Evolutionary conservation across 1,140 invertebrate species (phyloP).

Genomic region (Portunus trituberculatus): DNA sequence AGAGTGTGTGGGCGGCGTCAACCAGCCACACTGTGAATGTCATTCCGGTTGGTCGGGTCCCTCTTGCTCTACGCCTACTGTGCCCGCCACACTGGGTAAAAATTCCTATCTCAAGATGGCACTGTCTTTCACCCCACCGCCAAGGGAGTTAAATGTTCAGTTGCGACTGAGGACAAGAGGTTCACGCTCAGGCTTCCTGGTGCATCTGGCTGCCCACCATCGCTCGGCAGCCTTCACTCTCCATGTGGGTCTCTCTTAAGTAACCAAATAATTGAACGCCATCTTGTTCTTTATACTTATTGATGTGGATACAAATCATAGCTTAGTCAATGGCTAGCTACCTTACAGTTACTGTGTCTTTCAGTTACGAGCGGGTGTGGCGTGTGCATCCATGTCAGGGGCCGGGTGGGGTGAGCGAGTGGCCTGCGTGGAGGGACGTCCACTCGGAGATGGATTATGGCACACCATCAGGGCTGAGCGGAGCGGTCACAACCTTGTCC

Average conservation of each 20-base stretch:
- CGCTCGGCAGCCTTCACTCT: slow-evolving; percentile 33
- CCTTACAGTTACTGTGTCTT: not conserved
- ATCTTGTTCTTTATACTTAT: not conserved
- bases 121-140: slow-evolving; percentile 46
- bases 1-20: slow-evolving; percentile 49
- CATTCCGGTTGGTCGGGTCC: slow-evolving; percentile 59
- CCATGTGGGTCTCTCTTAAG: not conserved
- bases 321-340: not conserved
- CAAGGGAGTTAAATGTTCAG: slow-evolving; percentile 25
- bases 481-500: slow-evolving; percentile 47
- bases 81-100: slow-evolving; percentile 23
- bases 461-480: slow-evolving; percentile 55
- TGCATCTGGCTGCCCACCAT: slow-evolving; percentile 43
- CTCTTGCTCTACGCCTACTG: slow-evolving; percentile 30
- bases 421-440: slow-evolving; percentile 49
- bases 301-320: not conserved
- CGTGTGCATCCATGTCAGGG: slow-evolving; percentile 38
- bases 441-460: slow-evolving; percentile 54
- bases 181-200: not conserved
- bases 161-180: slow-evolving; percentile 52
- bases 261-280: not conserved
- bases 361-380: slow-evolving; percentile 56
- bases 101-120: slow-evolving; percentile 58
- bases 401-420: not conserved
- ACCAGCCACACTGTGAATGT: slow-evolving; percentile 50